Base-by-base conservation (phyloP, 2,797 vertebrate species). In the Parambassis ranga region DNA sequence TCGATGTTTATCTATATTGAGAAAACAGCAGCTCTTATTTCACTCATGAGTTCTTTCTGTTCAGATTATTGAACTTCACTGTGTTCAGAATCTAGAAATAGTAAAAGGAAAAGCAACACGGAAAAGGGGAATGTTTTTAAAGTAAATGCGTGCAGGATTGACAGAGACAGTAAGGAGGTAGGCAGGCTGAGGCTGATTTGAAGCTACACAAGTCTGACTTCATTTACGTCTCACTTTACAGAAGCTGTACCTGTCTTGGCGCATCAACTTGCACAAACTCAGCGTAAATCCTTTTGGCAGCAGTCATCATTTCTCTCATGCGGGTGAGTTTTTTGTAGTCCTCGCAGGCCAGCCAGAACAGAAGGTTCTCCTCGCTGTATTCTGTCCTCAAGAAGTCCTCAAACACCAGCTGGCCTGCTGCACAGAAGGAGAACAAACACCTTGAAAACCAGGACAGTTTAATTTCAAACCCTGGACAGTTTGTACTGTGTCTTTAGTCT, bases 301-400 rank as follows among this genome's bases (percentile, higher is more conserved):
- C 90, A 5, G 15, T 75, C 14, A 15, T 46, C 0, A 94, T 92
- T 71, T 93, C 87, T 57, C 76, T 59, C 19, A 81, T 65, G 9
- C 68, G 80, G 51, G 89, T 90, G 1, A 90, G 91, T 85, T 90
- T 93, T 89, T 93, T 96, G 84, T 93, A 95, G 52, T 93, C 89
- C 63, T 96, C 91, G 0, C 93, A 95, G 74, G 92, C 93, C 80
- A 94, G 82, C 94, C 94, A 96, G 70, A 96, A 95, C 16, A 94
- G 89, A 50, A 95, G 90, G 39, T 96, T 96, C 83, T 96, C 94
- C 46, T 96, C 95, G 7, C 94, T 96, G 90, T 94, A 95, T 36
- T 95, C 92, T 3, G 92, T 94, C 79, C 87, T 93, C 77, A 97
- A 19, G 89, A 95, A 95, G 48, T 87, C 75, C 77, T 92, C 79